Evolutionary conservation across 2,113 vertebrate species (phyloP), one percentile per base, ranked within the genome.

Genomic region (Caretta caretta): DNA sequence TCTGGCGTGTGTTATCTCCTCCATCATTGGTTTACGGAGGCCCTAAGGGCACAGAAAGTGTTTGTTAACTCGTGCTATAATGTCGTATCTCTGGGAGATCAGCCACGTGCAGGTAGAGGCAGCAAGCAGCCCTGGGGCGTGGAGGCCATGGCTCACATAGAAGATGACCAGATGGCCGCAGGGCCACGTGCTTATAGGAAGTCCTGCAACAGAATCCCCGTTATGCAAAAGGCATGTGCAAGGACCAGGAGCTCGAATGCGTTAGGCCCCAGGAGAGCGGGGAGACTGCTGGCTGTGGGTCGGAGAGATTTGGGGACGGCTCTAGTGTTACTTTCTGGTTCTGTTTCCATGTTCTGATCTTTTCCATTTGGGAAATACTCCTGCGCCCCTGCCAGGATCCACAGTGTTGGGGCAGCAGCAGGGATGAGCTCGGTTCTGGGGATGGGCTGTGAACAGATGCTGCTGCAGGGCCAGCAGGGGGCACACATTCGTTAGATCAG

Each of bases 1-100:
- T 90, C 99, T 97, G 84, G 99, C 99, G 49, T 99, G 99, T 0
- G 94, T 98, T 50, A 99, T 98, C 97, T 99, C 99, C 76, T 99
- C 99, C 93, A 99, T 94, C 9, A 99, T 99, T 2, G 99, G 99
- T 86, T 99, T 99, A 9, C 99, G 98, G 14, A 99, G 98, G 79
- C 99, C 99, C 99, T 99, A 94, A 29, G 54, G 83, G 90, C 65
- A 93, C 79, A 93, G 35, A 16, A 85, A 50, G 90, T 59, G 62
- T 92, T 10, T 69, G 81, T 14, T 38, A 65, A 84, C 69, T 69
- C 8, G 8, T 17, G 20, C 49, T 49, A 46, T n/a, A 75, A 86
- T 8, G 51, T 65, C 6, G 48, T 80, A 59, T 25, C 51, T 25
- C 24, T 2, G 25, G 10, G 54, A 42, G n/a, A n/a, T 29, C 27